Evolutionary conservation across 2,113 vertebrate genomes (phyloP), one percentile per base, ranked within the genome.

Genomic region (Electrona antarctica): DNA sequence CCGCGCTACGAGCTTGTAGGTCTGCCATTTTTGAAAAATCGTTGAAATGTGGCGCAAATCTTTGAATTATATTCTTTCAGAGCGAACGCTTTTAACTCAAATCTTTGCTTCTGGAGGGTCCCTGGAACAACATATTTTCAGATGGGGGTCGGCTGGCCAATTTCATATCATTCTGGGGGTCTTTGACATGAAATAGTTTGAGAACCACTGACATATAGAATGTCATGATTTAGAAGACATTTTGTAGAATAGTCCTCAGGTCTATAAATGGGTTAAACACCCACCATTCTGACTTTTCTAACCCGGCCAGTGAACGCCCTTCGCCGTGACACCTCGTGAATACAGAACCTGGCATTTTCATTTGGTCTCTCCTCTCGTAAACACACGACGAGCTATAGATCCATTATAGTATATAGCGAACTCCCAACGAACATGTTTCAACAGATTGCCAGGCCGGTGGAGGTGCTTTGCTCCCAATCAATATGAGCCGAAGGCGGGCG

Each of bases 401-500:
- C 1, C 50, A 3, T 52, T 52, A 15, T 29, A 21, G 21, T 21
- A 21, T 21, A 21, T 21, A 21, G 21, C 29, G 45, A 55, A 6
- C 33, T 63, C 41, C 41, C 14, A 50, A 69, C 58, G 21, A 33
- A 60, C n/a, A 70, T 13, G 15, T 67, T 10, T 49, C 14, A 64
- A 58, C 15, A 55, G 15, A 54, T 1, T 69, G 28, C 63, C 45
- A 33, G 58, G 9, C 45, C 46, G 58, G 11, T 2, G 60, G 14
- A 68, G 47, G 46, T 13, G 46, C 54, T 64, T 64, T 2, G 60
- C 7, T 50, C 56, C 59, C 15, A 58, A 54, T 74, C 29, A 59
- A 41, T 63, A 6, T 45, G n/a, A 46, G 33, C 49, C 12, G 1
- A 10, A 47, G 46, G 14, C 15, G 21, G 61, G 61, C 48, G 13